Base-by-base conservation (phyloP, 1,140 invertebrate genomes). In the Chrysopa pallens region DNA sequence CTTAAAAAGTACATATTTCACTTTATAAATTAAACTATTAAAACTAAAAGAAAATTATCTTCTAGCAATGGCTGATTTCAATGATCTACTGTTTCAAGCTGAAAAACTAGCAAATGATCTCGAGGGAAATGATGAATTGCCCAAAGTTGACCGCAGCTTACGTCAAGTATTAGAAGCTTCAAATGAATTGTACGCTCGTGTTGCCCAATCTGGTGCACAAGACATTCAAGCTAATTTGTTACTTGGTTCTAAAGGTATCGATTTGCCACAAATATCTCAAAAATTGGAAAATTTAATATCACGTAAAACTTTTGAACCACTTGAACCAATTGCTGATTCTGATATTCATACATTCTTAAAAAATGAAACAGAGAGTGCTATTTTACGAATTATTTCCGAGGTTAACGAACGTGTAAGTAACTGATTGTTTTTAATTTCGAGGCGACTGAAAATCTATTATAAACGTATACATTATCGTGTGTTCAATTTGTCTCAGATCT, bases 161-260 rank as follows among this genome's bases (percentile, higher is more conserved):
- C 74, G 80, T 33, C 91, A 96, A 68, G 84, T 95, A 28, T 66
- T 90, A 28, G 87, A 95, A 62, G 88, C 86, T 29, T 90, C 90
- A 0, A 80, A 90, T 52, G 84, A 92, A 59, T 60, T 96, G 7
- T 88, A 88, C 69, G 76, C 82, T 1, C 72, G 82, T 57, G 80
- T 89, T 14, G 83, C 84, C 12, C 82, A 84, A 57, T 78, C 79
- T 41, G 78, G 80, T 29, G 74, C 80, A 23, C 84, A 86, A 50
- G 88, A 93, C 64, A 82, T 89, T 48, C 87, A 93, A 69, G 91
- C 90, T 88, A 85, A 93, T 51, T 73, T 95, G n/a, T 62, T 97
- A 29, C 67, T 97, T 42, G 91, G 90, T 9, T 84, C 87, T 0
- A 82, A 85, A 67, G 92, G 92, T 6, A 81, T 93, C 51, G 90